A percentile compares a stretch with the other conserved stretches of the same genome.
Conservation (phyloP, 2,113 vertebrate species). For the Geothlypis trichas region DNA sequence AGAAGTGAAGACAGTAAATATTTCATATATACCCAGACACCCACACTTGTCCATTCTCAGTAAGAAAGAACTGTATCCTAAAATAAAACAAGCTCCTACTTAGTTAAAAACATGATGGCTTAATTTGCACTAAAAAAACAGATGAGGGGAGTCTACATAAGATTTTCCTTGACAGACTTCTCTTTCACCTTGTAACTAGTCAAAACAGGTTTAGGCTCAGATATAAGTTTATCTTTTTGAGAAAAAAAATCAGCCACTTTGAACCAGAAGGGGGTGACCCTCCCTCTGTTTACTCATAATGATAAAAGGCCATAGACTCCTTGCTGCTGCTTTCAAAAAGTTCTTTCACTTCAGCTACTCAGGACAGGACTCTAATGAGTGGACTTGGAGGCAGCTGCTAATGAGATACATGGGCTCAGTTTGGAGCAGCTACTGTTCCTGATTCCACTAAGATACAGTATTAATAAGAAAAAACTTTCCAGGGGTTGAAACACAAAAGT, state of each 20-base stretch:
- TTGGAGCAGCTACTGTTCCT: not conserved
- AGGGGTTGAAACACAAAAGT: accelerated
- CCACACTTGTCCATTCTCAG: not conserved
- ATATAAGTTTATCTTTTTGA: not conserved
- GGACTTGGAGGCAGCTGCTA: not conserved
- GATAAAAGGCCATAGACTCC: not conserved
- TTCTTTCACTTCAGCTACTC: not conserved
- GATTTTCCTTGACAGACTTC: not conserved
- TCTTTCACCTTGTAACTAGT: not conserved
- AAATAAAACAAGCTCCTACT: not conserved
- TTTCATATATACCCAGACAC: not conserved
- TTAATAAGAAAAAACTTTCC: not conserved
- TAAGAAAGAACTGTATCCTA: not conserved
- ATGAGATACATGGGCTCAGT: not conserved
- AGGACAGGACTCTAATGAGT: not conserved
- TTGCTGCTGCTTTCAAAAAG: not conserved
- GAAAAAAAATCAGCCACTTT: not conserved
- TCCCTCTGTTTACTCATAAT: not conserved
- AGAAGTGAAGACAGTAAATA: not conserved
- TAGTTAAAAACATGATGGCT: not conserved
- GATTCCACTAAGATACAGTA: not conserved
- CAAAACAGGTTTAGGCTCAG: not conserved
- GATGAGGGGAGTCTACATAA: not conserved
- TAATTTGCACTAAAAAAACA: not conserved
- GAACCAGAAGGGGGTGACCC: not conserved